Evolutionary conservation across 2,888 invertebrate genomes (phyloP), one percentile per base, ranked within the genome.

Genomic region (Tridacna gigas): DNA sequence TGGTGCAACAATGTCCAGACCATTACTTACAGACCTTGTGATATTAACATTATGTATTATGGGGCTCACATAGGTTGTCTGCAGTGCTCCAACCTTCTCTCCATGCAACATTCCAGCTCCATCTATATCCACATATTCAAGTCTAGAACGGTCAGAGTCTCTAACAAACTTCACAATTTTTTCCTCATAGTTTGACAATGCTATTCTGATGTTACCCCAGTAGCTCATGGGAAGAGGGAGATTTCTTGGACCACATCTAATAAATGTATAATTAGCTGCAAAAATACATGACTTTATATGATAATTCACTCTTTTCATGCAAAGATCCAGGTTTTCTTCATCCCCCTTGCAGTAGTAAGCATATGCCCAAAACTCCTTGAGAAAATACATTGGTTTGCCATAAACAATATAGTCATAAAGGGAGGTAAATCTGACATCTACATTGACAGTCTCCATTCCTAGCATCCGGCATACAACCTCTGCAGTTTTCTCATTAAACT

Each of bases 191-290:
- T 98, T 97, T 4, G 97, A 96, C 93, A 97, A 97, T 0, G 98
- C 97, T 94, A 99, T 98, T 84, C 99, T 96, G 86, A 99, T 97
- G 56, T 99, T 99, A 65, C 99, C 99, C 99, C 99, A 99, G 83
- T 94, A 94, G 45, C 93, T 90, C 69, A 89, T 82, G 0, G 87
- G 84, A 0, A 66, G 56, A 0, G 91, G 91, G 28, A 94, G 87
- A 77, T 94, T 94, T 63, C 94, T 84, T 1, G 90, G 85, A 0
- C 98, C 98, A 93, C 99, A 99, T 90, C 97, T 97, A 22, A 99
- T 96, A 93, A 99, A 99, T 0, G 99, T 98, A 93, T 98, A 99
- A 79, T 95, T 95, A 67, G 97, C 96, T 1, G 97, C 97, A 94
- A 98, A 97, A 97, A 98, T 98, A 90, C 95, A 95, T 28, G 91